Base-by-base conservation (phyloP, 2,888 invertebrate species). In the Timandra comae region DNA sequence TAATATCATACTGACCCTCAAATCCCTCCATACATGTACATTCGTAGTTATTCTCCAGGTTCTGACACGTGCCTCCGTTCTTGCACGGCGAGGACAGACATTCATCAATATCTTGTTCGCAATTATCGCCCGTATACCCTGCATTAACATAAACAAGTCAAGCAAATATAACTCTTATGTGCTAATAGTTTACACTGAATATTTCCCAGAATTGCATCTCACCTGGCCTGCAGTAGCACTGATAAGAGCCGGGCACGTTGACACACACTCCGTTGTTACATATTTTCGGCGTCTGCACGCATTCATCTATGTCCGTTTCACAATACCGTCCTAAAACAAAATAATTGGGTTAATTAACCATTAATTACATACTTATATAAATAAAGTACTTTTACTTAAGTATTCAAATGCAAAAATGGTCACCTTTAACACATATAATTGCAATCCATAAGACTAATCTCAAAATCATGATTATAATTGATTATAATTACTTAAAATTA, bases 101-200 rank as follows among this genome's bases (percentile, higher is more conserved):
- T 71, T 96, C 96, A 67, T 96, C 93, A 53, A 96, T 93, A 71
- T 96, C 93, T 34, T 92, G 88, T 58, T 94, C 92, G 69, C 96
- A 97, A 46, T 90, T 89, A 56, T 91, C 89, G 9, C 96, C 96
- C 7, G 95, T 94, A 69, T 90, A 96, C 2, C 97, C 86, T 86
- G 46, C 13, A 29, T 20, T 5, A 2, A 8, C 30, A 34, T 16
- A 31, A 11, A 20, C 30, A 34, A 33, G 21, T 38, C 28, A 36
- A 20, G 12, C 12, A 7, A 8, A 27, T 21, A 24, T 12, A 9
- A 22, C 22, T 12, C 20, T 20, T 11, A 19, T 11, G 7, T 12
- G 13, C 38, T 32, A 23, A 37, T 23, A 32, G 38, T 30, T 11
- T 16, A 33, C 29, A 27, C 36, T 19, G 21, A n/a, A n/a, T n/a